Evolutionary conservation across 1,140 invertebrate species (phyloP), one percentile per base, ranked within the genome.

Genomic region (Drosophila orosa): DNA sequence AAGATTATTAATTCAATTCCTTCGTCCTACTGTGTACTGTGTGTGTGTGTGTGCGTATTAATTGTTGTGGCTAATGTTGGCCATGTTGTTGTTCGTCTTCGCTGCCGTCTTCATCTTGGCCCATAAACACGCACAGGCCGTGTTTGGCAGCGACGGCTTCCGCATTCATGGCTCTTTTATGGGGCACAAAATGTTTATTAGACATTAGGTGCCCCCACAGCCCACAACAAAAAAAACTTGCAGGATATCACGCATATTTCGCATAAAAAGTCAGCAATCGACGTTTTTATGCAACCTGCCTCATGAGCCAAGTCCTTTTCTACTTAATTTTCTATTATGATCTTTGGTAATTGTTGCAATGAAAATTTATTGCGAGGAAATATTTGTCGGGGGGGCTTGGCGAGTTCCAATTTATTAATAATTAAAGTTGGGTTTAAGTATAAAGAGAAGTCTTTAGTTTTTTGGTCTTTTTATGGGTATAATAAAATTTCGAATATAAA

Each of bases 101-200:
- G 37, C 27, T n/a, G 33, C 33, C 55, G 37, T 75, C 61, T 73
- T 73, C 69, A 61, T 55, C 54, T 72, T 54, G 82, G 79, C 67
- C 67, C 52, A 86, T 86, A 79, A 86, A 86, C 83, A 86, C 83
- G 83, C 83, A 86, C 83, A 74, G 78, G 67, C 77, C 84, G 83
- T 89, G 83, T 86, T 89, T 63, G 84, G 58, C 81, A 60, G 82
- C 78, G 75, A 68, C 55, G 56, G 75, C 84, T 86, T 87, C 83
- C 83, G 84, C 75, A 76, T 79, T 78, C 50, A 55, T 54, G 40
- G 55, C 74, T 60, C 72, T 61, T 80, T 85, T 80, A 72, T 72
- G 39, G 65, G 60, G 57, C 82, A 81, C 82, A 85, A 85, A 85
- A 86, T 86, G 82, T 85, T 85, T 85, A 86, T 85, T 86, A 85